These are phyloP conservation scores for Reticulitermes lucifugus DNA, from an alignment of 2,888 invertebrate species.

Conservation along the genomic window DNA sequence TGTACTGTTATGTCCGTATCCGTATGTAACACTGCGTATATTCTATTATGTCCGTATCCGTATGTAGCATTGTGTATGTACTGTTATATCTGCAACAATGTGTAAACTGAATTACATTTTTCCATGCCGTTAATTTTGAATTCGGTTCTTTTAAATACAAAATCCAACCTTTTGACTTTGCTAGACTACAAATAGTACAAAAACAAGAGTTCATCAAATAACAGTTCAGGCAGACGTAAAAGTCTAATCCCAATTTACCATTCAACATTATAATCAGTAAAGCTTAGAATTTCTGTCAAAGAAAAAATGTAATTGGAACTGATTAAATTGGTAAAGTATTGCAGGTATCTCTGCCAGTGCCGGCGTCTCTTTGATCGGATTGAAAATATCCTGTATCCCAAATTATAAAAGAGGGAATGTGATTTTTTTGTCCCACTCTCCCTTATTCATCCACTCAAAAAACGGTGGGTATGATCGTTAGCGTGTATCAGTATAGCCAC, in stretches of 20 bases:
- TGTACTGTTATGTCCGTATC: too few species aligned
- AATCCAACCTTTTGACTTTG: neutral
- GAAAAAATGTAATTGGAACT: neutral
- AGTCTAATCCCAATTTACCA: constrained; percentile 1
- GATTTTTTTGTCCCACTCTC: neutral
- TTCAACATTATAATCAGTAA: neutral
- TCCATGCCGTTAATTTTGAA: too few species aligned
- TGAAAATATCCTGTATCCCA: neutral
- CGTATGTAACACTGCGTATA: too few species aligned
- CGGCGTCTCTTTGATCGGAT: neutral
- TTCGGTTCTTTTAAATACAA: neutral
- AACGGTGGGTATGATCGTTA: neutral
- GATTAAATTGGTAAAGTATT: constrained; percentile 6
- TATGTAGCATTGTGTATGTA: too few species aligned
- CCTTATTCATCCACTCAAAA: neutral
- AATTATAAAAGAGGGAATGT: neutral
- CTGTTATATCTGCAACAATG: too few species aligned
- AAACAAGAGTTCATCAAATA: neutral
- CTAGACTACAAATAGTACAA: neutral
- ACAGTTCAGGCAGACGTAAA: neutral
- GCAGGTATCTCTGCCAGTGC: neutral
- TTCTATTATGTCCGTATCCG: too few species aligned
- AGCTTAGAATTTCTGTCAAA: neutral
- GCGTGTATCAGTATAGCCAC: neutral
- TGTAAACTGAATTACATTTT: too few species aligned